Conservation (phyloP, 1,140 invertebrate genomes). For the Eulimnadia texana region DNA sequence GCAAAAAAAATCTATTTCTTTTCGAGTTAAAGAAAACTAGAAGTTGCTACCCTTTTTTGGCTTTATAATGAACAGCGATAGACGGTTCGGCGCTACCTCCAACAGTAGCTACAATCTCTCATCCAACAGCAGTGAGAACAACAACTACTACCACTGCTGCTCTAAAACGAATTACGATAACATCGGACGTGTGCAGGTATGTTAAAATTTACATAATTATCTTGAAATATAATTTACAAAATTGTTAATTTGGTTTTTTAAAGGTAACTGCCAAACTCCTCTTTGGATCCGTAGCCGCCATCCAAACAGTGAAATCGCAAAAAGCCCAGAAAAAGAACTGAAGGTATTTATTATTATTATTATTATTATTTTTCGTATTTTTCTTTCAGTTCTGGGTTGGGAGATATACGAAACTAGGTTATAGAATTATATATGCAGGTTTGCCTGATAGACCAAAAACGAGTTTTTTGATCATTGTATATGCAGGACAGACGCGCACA, state of each 20-base stretch:
- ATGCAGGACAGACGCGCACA: too few relatives aligned
- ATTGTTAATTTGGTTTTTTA: slow-evolving; percentile 20
- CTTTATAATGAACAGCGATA: background rate
- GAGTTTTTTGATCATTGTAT: too few relatives aligned
- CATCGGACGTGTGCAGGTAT: background rate
- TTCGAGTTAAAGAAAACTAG: too few relatives aligned
- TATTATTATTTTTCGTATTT: background rate
- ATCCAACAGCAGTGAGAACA: background rate
- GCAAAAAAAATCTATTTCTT: too few relatives aligned
- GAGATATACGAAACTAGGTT: too few relatives aligned
- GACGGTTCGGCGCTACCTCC: background rate
- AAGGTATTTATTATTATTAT: background rate
- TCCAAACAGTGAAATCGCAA: slow-evolving; percentile 58
- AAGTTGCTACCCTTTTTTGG: too few relatives aligned
- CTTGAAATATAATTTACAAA: background rate
- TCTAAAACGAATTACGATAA: background rate
- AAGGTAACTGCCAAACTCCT: slow-evolving; percentile 73
- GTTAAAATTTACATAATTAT: background rate
- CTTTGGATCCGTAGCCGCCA: slow-evolving; percentile 66
- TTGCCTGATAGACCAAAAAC: too few relatives aligned
- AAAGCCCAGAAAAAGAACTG: slow-evolving; percentile 12
- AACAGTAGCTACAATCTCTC: background rate
- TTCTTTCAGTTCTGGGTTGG: background rate
- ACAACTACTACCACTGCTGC: background rate
- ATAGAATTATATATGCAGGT: too few relatives aligned